phyloP scores from a whole-genome alignment of 2,797 vertebrate species.

The Falco concolor region DNA sequence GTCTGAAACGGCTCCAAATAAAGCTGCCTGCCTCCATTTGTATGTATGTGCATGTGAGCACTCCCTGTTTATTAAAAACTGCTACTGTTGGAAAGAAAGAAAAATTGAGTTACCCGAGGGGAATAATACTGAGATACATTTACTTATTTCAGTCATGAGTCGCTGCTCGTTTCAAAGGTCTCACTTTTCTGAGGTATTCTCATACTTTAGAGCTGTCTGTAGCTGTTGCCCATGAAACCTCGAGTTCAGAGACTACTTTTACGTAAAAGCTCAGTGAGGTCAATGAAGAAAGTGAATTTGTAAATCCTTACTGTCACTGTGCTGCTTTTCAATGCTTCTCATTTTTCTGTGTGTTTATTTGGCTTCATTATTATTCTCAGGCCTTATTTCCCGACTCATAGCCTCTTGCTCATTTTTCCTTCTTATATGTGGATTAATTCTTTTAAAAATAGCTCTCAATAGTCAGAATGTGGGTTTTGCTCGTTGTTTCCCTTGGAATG shows the following conservation, averaged over 20 bases:
- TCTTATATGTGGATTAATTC: background rate
- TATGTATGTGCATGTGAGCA: background rate
- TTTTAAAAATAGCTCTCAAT: background rate
- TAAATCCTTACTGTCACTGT: background rate
- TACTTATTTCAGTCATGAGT: background rate
- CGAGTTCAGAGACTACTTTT: background rate
- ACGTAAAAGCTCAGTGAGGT: background rate
- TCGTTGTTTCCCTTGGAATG: background rate
- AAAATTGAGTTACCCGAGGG: background rate
- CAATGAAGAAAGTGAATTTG: background rate
- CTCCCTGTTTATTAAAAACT: background rate
- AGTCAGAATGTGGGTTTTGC: background rate
- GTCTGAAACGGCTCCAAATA: background rate
- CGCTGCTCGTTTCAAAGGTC: background rate
- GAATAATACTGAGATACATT: background rate
- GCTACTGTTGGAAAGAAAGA: background rate
- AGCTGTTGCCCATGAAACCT: background rate
- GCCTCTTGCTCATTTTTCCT: background rate
- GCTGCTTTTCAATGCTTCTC: background rate
- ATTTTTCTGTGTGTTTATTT: background rate
- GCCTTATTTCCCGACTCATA: background rate
- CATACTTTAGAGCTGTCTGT: background rate
- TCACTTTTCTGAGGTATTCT: background rate
- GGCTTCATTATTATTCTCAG: background rate
- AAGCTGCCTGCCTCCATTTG: slow-evolving; percentile 13